A percentile compares a stretch with the other conserved stretches of the same genome.
phyloP scores from a whole-genome alignment of 2,797 vertebrate genomes.

The Anomalospiza imberbis region DNA sequence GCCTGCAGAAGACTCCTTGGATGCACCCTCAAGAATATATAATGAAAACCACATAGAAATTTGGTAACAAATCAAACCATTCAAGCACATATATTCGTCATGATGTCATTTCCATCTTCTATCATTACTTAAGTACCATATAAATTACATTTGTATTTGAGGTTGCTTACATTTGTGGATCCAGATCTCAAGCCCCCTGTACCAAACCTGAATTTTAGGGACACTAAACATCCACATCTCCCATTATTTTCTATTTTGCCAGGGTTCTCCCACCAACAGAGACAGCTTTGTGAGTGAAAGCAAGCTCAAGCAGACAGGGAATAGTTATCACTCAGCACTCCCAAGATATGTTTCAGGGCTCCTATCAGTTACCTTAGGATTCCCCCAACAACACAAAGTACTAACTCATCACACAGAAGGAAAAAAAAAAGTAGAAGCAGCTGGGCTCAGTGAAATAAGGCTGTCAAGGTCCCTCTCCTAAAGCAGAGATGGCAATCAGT shows the following conservation, averaged over 20 bases:
- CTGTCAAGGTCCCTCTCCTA: slow-evolving; percentile 43
- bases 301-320: not conserved
- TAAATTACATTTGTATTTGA: not conserved
- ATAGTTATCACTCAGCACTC: not conserved
- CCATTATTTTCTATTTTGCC: not conserved
- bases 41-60: not conserved
- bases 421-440: not conserved
- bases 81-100: not conserved
- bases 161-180: not conserved
- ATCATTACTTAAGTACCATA: not conserved
- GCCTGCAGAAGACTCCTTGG: not conserved
- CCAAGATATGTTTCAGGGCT: not conserved
- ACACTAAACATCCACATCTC: not conserved
- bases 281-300: not conserved
- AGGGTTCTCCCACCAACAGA: not conserved
- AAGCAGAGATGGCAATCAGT: slow-evolving; percentile 54
- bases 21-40: not conserved
- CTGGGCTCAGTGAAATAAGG: slow-evolving; percentile 10
- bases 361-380: not conserved
- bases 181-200: not conserved
- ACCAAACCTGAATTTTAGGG: not conserved
- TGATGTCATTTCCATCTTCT: not conserved
- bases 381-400: not conserved
- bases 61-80: not conserved
- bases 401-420: not conserved